phyloP scores from a whole-genome alignment of 2,888 invertebrate species.

The Lydus trimaculatus region DNA sequence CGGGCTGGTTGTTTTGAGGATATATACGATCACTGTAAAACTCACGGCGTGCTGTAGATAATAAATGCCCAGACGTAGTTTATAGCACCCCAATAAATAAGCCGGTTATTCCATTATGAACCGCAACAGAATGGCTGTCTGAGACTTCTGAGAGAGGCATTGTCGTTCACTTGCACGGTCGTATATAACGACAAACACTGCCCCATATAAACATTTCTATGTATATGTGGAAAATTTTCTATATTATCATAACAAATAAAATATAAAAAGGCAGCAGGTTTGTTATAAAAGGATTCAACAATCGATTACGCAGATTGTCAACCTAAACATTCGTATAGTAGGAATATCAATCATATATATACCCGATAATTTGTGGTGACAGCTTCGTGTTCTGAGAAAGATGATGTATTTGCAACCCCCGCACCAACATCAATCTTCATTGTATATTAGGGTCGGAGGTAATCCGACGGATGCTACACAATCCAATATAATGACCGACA shows the following conservation, averaged over 20 bases:
- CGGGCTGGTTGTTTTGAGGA: constrained; percentile 51
- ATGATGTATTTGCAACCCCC: constrained; percentile 54
- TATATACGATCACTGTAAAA: constrained; percentile 55
- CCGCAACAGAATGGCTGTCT: constrained; percentile 51
- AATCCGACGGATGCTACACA: constrained; percentile 54
- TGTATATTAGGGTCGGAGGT: constrained; percentile 49
- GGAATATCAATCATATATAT: constrained; percentile 52
- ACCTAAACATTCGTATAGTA: neutral
- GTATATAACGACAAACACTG: constrained; percentile 30
- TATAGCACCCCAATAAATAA: constrained; percentile 59
- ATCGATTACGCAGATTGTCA: constrained; percentile 32
- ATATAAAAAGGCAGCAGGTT: constrained; percentile 1
- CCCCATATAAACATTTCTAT: constrained; percentile 5
- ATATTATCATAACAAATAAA: neutral
- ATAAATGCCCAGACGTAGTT: constrained; percentile 59
- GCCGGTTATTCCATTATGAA: constrained; percentile 59
- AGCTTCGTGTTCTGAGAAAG: constrained; percentile 51
- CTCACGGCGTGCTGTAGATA: constrained; percentile 55
- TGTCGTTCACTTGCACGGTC: constrained; percentile 46
- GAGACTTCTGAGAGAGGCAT: constrained; percentile 42
- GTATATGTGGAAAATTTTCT: neutral
- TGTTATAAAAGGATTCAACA: constrained; percentile 18
- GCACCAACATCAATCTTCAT: constrained; percentile 56
- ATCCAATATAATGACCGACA: constrained; percentile 55
- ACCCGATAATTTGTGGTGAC: constrained; percentile 57